Evolutionary conservation across 2,797 vertebrate species (phyloP), one percentile per base, ranked within the genome.

Genomic region (Ispidina lecontei): DNA sequence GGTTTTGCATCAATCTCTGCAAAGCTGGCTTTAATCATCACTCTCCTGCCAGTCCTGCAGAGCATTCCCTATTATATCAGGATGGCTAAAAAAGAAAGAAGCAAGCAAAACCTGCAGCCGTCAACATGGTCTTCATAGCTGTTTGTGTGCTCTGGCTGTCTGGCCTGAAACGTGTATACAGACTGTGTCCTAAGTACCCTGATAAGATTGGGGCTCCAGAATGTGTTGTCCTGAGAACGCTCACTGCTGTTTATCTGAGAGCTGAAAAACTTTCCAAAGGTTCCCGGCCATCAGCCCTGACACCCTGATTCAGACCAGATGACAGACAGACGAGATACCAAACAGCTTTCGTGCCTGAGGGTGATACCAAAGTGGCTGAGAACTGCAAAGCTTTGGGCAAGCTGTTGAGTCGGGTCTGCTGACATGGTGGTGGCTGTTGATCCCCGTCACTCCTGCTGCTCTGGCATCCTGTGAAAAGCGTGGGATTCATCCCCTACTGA

Each of bases 141-240:
- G 58, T 46, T 68, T 63, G 60, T 37, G 73, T 0, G 1, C 51
- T 89, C 84, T 54, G 82, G 37, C 91, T 81, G 85, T 84, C 95
- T 87, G 91, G 91, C 94, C 87, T 63, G 77, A 96, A 96, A 89
- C 8, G 10, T 93, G 92, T 85, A 31, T 49, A 93, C 89, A 93
- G 96, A 54, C 97, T 93, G 91, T 39, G 16, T 84, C 91, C 82
- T 94, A 97, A 97, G 97, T 97, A 93, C 72, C 58, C 87, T 91
- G 97, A 97, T 97, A 96, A 97, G 97, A 97, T 97, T 91, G 87
- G 46, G 54, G 28, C 87, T 95, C 41, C 74, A 94, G 96, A 96
- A 96, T 95, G 91, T 97, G 96, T 96, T 87, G 88, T 93, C 93
- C 91, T 92, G 95, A 96, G 95, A 97, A 97, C 33, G 7, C 68